phyloP scores from a whole-genome alignment of 1,140 invertebrate species.

The Propsilocerus akamusi region DNA sequence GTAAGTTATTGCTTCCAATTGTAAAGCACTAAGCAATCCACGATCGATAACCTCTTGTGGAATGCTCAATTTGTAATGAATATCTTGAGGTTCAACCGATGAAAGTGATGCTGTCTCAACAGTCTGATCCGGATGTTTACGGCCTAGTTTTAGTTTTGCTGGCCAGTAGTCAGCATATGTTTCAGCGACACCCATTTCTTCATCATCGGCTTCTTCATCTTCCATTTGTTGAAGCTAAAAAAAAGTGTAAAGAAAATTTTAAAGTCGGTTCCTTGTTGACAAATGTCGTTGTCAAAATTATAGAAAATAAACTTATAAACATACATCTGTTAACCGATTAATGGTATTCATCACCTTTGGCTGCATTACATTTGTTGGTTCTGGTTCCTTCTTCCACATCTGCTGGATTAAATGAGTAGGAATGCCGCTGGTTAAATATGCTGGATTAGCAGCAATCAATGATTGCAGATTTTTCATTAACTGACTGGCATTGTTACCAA shows the following conservation, averaged over 20 bases:
- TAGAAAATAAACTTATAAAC: constrained; percentile 7
- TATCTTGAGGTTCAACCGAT: constrained; percentile 87
- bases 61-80: constrained; percentile 75
- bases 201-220: constrained; percentile 81
- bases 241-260: not conserved
- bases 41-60: constrained; percentile 70
- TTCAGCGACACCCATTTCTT: constrained; percentile 93
- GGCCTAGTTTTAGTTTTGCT: constrained; percentile 84
- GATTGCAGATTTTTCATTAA: constrained; percentile 24
- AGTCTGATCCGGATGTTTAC: constrained; percentile 96
- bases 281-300: not conserved
- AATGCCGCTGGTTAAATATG: constrained; percentile 22
- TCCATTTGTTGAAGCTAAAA: constrained; percentile 24
- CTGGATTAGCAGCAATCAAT: constrained; percentile 19
- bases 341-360: not conserved
- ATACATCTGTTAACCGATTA: constrained; percentile 14
- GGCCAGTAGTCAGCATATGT: constrained; percentile 98
- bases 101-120: constrained; percentile 97
- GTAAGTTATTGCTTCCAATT: constrained; percentile 93
- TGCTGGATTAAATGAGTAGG: constrained; percentile 21
- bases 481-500: constrained; percentile 26
- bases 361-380: constrained; percentile 12
- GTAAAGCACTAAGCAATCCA: constrained; percentile 81
- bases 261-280: not conserved
- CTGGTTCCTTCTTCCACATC: constrained; percentile 20